Percentiles rank a stretch among this genome's conserved stretches.
Evolutionary conservation across 2,797 vertebrate genomes (phyloP).

Genomic region (Xiphophorus birchmanni): DNA sequence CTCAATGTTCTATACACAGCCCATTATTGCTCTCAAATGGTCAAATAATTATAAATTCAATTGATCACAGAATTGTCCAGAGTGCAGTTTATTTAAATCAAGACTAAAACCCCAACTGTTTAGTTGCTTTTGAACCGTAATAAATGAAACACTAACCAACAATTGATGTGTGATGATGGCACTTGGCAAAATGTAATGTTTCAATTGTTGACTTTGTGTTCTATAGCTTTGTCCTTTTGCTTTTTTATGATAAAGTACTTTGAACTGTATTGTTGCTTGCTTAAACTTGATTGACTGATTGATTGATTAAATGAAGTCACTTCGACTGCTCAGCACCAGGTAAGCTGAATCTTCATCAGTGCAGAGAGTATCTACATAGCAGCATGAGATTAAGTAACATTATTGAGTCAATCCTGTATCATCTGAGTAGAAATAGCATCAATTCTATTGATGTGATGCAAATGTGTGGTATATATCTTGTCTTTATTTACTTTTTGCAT

Average conservation of each 20-base stretch:
- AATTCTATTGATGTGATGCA: neutral
- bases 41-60: neutral
- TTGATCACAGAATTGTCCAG: neutral
- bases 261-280: too few species aligned
- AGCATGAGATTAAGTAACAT: neutral
- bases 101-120: too few species aligned
- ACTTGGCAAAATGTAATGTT: too few species aligned
- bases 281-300: too few species aligned
- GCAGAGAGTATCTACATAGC: neutral
- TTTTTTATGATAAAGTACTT: too few species aligned
- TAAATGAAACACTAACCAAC: too few species aligned
- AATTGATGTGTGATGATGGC: too few species aligned
- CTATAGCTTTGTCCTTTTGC: too few species aligned
- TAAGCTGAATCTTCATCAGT: neutral
- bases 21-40: neutral
- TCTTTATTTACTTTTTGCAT: neutral
- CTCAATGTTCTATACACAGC: neutral
- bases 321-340: neutral
- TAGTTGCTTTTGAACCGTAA: too few species aligned
- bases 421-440: neutral
- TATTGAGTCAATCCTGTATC: neutral
- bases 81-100: neutral
- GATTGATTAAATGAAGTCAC: neutral
- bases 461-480: neutral
- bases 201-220: too few species aligned